Evolutionary conservation across 2,888 invertebrate genomes (phyloP).

Genomic region (Heliothis peltigera): DNA sequence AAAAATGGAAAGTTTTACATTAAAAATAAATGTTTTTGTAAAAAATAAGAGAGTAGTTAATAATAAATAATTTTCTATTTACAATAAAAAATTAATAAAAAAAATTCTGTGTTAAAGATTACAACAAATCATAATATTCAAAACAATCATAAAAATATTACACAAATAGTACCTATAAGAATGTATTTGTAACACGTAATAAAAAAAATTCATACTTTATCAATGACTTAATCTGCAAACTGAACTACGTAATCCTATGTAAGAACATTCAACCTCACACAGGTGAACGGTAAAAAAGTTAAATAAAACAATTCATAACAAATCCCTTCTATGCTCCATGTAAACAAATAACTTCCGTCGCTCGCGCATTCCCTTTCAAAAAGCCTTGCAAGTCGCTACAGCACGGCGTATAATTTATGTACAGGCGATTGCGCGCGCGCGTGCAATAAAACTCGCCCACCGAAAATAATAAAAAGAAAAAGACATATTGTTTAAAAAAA

Average conservation of each 20-base stretch:
- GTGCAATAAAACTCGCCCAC: slow-evolving; percentile 45
- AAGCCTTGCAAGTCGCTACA: slow-evolving; percentile 46
- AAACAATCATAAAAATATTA: too few relatives aligned
- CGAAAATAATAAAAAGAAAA: slow-evolving; percentile 8
- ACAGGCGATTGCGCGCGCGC: slow-evolving; percentile 59
- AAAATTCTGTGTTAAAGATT: too few relatives aligned
- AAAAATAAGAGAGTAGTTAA: too few relatives aligned
- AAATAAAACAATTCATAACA: neutral
- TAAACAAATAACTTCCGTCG: slow-evolving; percentile 19
- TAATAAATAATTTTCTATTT: too few relatives aligned
- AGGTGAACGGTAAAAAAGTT: neutral
- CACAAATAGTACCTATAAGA: too few relatives aligned
- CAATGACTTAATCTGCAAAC: too few relatives aligned
- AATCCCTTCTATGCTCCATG: slow-evolving; percentile 4
- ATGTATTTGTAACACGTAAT: too few relatives aligned
- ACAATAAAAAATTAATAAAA: too few relatives aligned
- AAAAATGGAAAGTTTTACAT: too few relatives aligned
- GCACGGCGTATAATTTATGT: slow-evolving; percentile 62
- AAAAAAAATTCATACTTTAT: too few relatives aligned
- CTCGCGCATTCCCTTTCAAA: slow-evolving; percentile 52
- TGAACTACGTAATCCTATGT: neutral
- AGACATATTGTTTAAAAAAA: slow-evolving; percentile 1
- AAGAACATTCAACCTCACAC: neutral
- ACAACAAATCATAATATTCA: too few relatives aligned
- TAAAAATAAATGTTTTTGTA: too few relatives aligned